Conservation (phyloP, 1,140 invertebrate genomes). For the Drosophila willistoni region DNA sequence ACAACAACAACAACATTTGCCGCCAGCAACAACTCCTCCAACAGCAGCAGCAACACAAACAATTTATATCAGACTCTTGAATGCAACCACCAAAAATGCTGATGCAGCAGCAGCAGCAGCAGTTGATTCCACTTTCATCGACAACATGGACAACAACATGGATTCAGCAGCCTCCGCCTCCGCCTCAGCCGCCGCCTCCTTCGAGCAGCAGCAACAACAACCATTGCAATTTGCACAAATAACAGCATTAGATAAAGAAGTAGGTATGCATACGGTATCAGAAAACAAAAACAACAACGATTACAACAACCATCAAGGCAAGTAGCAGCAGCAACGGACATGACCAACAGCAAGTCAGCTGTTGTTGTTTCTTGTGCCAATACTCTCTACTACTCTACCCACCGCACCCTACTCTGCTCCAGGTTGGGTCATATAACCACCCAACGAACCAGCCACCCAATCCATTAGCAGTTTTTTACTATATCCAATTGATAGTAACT, state of each 20-base stretch:
- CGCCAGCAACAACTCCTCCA: slow-evolving; percentile 39
- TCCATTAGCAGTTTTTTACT: too few species aligned
- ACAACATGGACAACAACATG: slow-evolving; percentile 46
- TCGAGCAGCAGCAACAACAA: slow-evolving; percentile 46
- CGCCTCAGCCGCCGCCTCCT: slow-evolving; percentile 31
- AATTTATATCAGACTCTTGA: slow-evolving; percentile 44
- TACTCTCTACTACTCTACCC: background rate
- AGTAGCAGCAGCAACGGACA: slow-evolving; percentile 28
- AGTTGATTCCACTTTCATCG: slow-evolving; percentile 61
- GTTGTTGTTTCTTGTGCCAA: slow-evolving; percentile 19
- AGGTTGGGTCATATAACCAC: too few species aligned
- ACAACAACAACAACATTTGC: slow-evolving; percentile 40
- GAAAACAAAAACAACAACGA: slow-evolving; percentile 17
- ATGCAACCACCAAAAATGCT: slow-evolving; percentile 47
- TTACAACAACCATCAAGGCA: slow-evolving; percentile 32
- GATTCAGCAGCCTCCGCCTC: too few species aligned
- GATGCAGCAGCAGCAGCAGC: background rate
- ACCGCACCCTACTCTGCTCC: too few species aligned
- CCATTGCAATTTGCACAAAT: slow-evolving; percentile 70
- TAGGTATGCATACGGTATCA: slow-evolving; percentile 77
- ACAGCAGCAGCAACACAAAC: slow-evolving; percentile 39
- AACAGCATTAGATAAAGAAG: slow-evolving; percentile 80
- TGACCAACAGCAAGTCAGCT: slow-evolving; percentile 24
- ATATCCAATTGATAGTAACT: too few species aligned
- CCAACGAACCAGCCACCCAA: too few species aligned